A percentile compares a stretch with the other conserved stretches of the same genome.
Evolutionary conservation across 2,113 vertebrate species (phyloP).

Genomic region (Dicentrarchus labrax): DNA sequence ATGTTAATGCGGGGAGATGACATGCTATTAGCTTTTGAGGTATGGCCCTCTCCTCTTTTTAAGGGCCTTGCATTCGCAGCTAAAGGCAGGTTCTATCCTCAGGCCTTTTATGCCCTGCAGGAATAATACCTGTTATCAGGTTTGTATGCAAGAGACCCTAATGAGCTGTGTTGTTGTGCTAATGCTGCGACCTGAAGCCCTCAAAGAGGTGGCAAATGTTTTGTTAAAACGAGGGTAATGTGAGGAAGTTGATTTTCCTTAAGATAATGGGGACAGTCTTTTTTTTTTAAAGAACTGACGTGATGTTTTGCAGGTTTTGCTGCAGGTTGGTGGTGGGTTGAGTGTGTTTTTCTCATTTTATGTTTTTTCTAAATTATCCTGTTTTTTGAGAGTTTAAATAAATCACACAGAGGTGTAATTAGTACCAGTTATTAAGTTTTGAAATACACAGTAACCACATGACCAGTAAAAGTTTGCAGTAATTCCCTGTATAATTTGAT

Average conservation of each 20-base stretch:
- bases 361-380: background rate
- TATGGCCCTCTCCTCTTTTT: slow-evolving; percentile 81
- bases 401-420: background rate
- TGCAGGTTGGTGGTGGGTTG: background rate
- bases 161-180: slow-evolving; percentile 81
- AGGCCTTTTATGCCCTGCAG: slow-evolving; percentile 67
- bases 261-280: slow-evolving; percentile 49
- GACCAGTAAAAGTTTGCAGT: slow-evolving; percentile 41
- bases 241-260: slow-evolving; percentile 74
- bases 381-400: background rate
- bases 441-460: slow-evolving; percentile 4
- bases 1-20: slow-evolving; percentile 91
- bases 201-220: slow-evolving; percentile 73
- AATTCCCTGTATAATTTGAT: slow-evolving; percentile 84
- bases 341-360: background rate
- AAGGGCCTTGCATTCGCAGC: slow-evolving; percentile 77
- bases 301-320: slow-evolving; percentile 9
- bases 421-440: background rate
- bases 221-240: slow-evolving; percentile 70
- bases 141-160: slow-evolving; percentile 71
- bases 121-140: slow-evolving; percentile 79
- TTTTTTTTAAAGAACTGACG: background rate
- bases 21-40: slow-evolving; percentile 93
- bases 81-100: slow-evolving; percentile 82
- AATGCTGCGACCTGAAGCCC: slow-evolving; percentile 64